Conservation (phyloP, 2,888 invertebrate species). For the Megastigmus dorsalis region DNA sequence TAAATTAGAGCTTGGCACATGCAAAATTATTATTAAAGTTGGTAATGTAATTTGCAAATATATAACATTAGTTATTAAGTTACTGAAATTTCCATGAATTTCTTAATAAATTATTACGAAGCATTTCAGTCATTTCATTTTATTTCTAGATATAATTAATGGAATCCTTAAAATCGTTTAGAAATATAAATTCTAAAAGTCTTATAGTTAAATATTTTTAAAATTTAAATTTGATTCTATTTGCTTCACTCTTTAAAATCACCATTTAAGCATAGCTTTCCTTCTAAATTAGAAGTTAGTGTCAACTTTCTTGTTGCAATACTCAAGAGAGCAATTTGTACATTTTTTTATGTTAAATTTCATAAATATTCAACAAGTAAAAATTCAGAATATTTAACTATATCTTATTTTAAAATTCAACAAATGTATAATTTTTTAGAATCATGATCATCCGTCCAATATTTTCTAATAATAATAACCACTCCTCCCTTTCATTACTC, state of each 20-base stretch:
- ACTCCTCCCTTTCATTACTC: too few relatives aligned
- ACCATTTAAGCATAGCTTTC: constrained; percentile 1
- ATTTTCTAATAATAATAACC: constrained; percentile 22
- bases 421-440: constrained; percentile 38
- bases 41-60: background rate
- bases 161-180: constrained; percentile 5
- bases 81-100: constrained; percentile 2
- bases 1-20: constrained; percentile 25
- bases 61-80: constrained; percentile 17
- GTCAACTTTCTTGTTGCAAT: constrained; percentile 23
- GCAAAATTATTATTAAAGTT: constrained; percentile 12
- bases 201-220: background rate
- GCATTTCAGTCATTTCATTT: constrained; percentile 32
- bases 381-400: constrained; percentile 29
- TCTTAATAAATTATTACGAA: constrained; percentile 44
- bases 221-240: constrained; percentile 18
- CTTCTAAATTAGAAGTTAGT: constrained; percentile 25
- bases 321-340: constrained; percentile 47
- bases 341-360: constrained; percentile 23
- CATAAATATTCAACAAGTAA: constrained; percentile 40
- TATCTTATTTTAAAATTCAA: constrained; percentile 26
- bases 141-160: constrained; percentile 18
- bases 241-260: background rate
- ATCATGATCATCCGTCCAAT: constrained; percentile 43
- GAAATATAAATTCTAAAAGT: constrained; percentile 18